phyloP scores from a whole-genome alignment of 2,113 vertebrate species.

The Sphyrna mokarran region DNA sequence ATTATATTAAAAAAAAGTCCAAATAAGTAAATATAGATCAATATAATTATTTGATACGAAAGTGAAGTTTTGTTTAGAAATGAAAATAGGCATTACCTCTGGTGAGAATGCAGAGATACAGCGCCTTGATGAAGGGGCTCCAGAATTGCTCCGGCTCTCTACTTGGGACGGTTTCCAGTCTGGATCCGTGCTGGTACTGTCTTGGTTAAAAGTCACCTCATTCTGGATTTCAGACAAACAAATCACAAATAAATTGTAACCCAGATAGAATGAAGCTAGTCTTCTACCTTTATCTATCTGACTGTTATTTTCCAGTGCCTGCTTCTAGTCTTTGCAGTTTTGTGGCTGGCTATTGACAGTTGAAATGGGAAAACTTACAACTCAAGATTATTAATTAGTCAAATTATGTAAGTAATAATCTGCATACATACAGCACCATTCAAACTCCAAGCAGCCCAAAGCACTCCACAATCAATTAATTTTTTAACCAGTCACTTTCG shows the following conservation, averaged over 20 bases:
- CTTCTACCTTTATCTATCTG: no score
- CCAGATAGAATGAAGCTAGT: no score
- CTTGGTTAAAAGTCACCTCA: conserved; percentile 63
- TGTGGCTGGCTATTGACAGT: neutral
- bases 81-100: conserved; percentile 55
- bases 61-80: neutral
- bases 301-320: neutral
- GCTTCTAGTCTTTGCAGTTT: neutral
- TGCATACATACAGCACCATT: neutral
- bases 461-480: neutral
- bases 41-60: neutral
- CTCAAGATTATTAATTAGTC: neutral
- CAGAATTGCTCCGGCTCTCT: conserved; percentile 47
- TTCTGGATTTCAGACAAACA: conserved; percentile 61
- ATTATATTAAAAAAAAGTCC: neutral
- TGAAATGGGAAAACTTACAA: neutral
- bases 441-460: neutral
- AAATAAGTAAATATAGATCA: neutral
- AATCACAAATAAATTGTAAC: conserved; percentile 7
- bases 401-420: neutral
- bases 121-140: conserved; percentile 54
- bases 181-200: conserved; percentile 53
- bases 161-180: conserved; percentile 62
- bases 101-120: conserved; percentile 67
- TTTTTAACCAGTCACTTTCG: neutral